These are phyloP conservation scores for Promerops cafer DNA, from an alignment of 2,113 vertebrate species.

Conservation along the genomic window DNA sequence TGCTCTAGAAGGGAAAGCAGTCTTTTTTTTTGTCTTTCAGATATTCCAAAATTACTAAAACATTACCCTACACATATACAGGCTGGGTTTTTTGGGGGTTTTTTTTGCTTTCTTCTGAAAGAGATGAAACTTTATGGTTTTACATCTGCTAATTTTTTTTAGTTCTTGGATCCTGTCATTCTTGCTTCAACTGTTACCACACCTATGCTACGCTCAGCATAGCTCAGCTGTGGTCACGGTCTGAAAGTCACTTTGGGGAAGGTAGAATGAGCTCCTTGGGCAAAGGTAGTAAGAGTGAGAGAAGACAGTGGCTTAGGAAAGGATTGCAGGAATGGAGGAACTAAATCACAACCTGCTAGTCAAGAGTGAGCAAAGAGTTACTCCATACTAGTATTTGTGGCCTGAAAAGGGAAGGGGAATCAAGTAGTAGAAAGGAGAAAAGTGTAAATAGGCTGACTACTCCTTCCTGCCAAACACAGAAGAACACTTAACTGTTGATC, in stretches of 20 bases:
- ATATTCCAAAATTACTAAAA: background rate
- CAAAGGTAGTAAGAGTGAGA: background rate
- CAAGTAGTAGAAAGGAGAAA: background rate
- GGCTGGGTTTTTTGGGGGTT: rapidly evolving
- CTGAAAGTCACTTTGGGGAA: background rate
- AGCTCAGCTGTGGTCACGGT: background rate
- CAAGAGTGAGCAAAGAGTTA: background rate
- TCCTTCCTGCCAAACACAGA: background rate
- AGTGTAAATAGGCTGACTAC: background rate
- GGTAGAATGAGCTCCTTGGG: background rate
- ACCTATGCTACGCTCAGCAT: background rate
- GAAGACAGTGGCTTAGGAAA: background rate
- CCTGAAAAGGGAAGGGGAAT: background rate
- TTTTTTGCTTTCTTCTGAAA: background rate
- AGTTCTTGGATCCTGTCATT: background rate
- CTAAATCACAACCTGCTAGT: background rate
- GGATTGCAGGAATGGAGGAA: background rate
- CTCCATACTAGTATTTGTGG: background rate
- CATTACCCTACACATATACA: background rate
- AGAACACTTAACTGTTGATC: background rate
- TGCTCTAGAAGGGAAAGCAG: background rate
- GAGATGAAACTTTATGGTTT: background rate
- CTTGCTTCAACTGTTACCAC: background rate
- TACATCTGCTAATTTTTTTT: background rate
- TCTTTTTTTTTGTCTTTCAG: background rate